Base-by-base conservation (phyloP, 1,140 invertebrate genomes). In the Ceratina australensis region DNA sequence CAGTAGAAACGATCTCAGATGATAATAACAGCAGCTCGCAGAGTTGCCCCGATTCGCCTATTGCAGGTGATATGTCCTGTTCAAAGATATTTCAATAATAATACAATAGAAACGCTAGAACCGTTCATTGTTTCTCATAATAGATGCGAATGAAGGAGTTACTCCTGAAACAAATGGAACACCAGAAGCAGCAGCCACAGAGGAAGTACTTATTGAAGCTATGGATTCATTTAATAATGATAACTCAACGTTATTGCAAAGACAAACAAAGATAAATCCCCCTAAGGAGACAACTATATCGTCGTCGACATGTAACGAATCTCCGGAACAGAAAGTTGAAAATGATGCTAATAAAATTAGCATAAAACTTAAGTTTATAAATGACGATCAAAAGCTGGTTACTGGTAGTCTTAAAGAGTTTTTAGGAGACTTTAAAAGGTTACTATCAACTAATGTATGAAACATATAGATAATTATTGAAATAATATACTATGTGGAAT, bases 351-450 rank as follows among this genome's bases (percentile, higher is more conserved):
- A 92, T 57, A 92, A 93, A 73, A 96, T 97, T 81, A 93, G 94
- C 54, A 96, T 98, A 77, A 95, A 96, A 85, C 91, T 98, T 3
- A 98, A 97, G 90, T 98, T 96, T 88, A 93, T 98, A 52, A 97
- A 98, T 89, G 97, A 98, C 86, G 96, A 97, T 60, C 94, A 96
- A 79, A 96, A 95, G 91, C 89, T 96, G 71, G 97, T 98, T 0
- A 95, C 95, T 86, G 96, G 95, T 4, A 94, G 93, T 77, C 93
- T 95, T 33, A 93, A 95, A 78, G 96, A 97, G 89, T 93, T 94
- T 72, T 91, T 98, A 78, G 96, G 95, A 68, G 95, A 97, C 90
- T 98, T 98, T 92, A 97, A 97, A 95, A 95, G 95, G 97, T 97
- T 92, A 54, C 33, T 42, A 42, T 42, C 33, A 10, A 42, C 33